A percentile compares a stretch with the other conserved stretches of the same genome.
Conservation (phyloP, 2,113 vertebrate genomes). For the Barbus barbus region DNA sequence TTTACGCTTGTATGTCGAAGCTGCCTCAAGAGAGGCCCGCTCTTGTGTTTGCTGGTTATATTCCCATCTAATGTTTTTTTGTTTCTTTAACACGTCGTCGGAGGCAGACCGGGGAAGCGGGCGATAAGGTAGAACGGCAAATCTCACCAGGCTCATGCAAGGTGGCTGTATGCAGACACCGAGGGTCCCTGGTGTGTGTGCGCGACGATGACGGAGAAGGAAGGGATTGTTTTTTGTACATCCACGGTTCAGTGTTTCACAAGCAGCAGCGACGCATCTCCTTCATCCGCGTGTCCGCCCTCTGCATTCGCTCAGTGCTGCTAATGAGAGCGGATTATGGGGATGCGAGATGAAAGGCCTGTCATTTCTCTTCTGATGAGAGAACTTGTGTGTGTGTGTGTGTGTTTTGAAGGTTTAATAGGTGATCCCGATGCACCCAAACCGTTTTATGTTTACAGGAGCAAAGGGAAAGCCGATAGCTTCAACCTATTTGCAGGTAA, state of each 20-base stretch:
- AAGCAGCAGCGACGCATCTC: slow-evolving; percentile 2
- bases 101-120: neutral
- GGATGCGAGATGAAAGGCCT: slow-evolving; percentile 43
- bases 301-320: neutral
- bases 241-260: slow-evolving; percentile 15
- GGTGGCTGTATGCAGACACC: neutral
- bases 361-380: slow-evolving; percentile 7
- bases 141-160: slow-evolving; percentile 25
- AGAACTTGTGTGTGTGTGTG: slow-evolving; percentile 35
- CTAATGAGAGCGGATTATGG: slow-evolving; percentile 46
- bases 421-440: slow-evolving; percentile 24
- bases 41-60: neutral
- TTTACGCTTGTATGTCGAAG: neutral
- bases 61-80: slow-evolving; percentile 26
- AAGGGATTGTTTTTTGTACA: slow-evolving; percentile 15
- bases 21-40: neutral
- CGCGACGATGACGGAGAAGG: neutral
- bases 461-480: slow-evolving; percentile 20
- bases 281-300: slow-evolving; percentile 25
- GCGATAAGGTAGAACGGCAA: slow-evolving; percentile 23
- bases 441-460: slow-evolving; percentile 25
- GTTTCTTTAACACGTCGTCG: slow-evolving; percentile 27
- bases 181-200: slow-evolving; percentile 12
- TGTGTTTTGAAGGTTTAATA: slow-evolving; percentile 30
- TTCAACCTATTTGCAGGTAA: slow-evolving; percentile 30